Base-by-base conservation (phyloP, 2,888 invertebrate species). In the Apodemia duryi region DNA sequence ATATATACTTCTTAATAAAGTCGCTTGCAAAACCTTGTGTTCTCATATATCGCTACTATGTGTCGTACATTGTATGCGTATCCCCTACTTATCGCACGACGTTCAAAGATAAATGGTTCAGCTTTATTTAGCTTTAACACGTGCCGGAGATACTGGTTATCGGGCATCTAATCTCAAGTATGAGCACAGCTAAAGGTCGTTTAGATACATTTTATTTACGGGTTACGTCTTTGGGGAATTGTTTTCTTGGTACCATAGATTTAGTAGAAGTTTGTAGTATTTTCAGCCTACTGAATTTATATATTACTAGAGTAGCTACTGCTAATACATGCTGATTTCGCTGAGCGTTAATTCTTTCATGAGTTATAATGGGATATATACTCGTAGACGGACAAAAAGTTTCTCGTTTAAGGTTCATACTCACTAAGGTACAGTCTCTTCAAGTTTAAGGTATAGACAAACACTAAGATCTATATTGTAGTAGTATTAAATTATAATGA, bases 101-200 rank as follows among this genome's bases (percentile, higher is more conserved):
- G 82, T 85, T 84, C 83, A 81, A 75, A 77, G 75, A 80, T 74
- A 79, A 84, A 86, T 69, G 77, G 75, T 76, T 79, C 73, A 77
- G 76, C 74, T 79, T 79, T 75, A 69, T 81, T 80, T 73, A 71
- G 62, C 13, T 51, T 51, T 68, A 66, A 69, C 68, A 71, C 69
- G 71, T 71, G 70, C 67, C 63, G 64, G 35, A 57, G 57, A 29
- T 54, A 29, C 28, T 5, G 32, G 32, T 57, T 13, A 57, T 57
- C 57, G 32, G 13, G 57, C 29, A 57, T 57, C 57, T 57, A 32
- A 57, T 57, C 57, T 57, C 57, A 13, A 57, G 57, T 32, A 32
- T 57, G 46, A 49, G 13, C 49, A 49, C 49, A 49, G 49, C 49
- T 49, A n/a, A 49, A 49, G 49, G 49, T 49, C 21, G 49, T 49